phyloP scores from a whole-genome alignment of 2,888 invertebrate genomes.

The Aromia moschata region DNA sequence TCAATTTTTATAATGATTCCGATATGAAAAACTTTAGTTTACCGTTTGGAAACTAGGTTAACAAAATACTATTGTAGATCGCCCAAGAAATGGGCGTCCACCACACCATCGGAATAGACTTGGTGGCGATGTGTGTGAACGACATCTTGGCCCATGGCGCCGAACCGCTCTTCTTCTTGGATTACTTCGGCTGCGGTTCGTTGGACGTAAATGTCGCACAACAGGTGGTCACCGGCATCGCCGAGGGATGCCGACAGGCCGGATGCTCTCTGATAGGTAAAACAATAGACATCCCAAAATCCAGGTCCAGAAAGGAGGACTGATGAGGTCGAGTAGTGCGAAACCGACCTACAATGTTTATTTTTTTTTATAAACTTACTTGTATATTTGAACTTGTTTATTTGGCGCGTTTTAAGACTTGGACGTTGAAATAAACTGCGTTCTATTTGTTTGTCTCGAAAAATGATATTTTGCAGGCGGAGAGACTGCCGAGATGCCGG shows the following conservation, averaged over 20 bases:
- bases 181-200: constrained; percentile 94
- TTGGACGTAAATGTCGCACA: constrained; percentile 81
- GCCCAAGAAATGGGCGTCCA: constrained; percentile 83
- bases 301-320: too few species aligned
- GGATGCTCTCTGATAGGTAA: constrained; percentile 90
- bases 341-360: too few species aligned
- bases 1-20: too few species aligned
- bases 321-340: too few species aligned
- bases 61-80: too few species aligned
- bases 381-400: too few species aligned
- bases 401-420: too few species aligned
- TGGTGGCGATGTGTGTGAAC: constrained; percentile 98
- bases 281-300: constrained; percentile 19
- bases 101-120: constrained; percentile 88
- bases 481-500: constrained; percentile 98
- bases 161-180: constrained; percentile 94
- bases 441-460: too few species aligned
- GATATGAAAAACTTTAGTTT: too few species aligned
- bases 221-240: constrained; percentile 85
- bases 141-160: constrained; percentile 96
- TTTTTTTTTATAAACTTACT: too few species aligned
- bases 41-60: too few species aligned
- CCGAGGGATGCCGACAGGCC: constrained; percentile 85
- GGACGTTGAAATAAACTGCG: too few species aligned
- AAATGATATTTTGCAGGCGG: constrained; percentile 70